Conservation (phyloP, 2,797 vertebrate genomes). For the Ficedula albicollis region DNA sequence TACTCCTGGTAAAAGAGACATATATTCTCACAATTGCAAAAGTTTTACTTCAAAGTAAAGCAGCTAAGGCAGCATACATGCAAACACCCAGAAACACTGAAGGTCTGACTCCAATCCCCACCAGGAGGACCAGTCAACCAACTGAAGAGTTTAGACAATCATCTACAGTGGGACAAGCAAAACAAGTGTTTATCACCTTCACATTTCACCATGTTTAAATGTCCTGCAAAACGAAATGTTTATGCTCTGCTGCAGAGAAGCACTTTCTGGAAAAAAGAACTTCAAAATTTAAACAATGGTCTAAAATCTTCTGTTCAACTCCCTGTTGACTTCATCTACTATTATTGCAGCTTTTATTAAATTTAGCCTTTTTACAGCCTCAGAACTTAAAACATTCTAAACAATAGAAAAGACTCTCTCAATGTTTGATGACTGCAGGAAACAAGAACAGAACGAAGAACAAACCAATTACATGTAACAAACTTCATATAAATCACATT, state of each 20-base stretch:
- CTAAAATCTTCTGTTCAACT: conserved; percentile 10
- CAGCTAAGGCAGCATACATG: background rate
- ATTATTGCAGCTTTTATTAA: background rate
- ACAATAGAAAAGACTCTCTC: background rate
- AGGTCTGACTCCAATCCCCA: background rate
- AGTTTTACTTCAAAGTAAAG: background rate
- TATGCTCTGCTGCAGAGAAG: background rate
- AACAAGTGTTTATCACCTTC: background rate
- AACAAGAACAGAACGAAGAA: background rate
- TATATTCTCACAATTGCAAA: background rate
- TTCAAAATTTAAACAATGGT: background rate
- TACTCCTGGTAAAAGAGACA: background rate
- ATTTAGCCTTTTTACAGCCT: background rate
- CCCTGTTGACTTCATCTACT: background rate
- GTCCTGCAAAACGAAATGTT: background rate
- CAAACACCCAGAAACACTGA: background rate
- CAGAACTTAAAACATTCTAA: background rate
- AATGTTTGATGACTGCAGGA: background rate
- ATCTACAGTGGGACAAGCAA: background rate
- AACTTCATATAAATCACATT: background rate
- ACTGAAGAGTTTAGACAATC: background rate
- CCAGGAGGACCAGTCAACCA: background rate
- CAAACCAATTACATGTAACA: background rate
- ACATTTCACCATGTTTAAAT: background rate
- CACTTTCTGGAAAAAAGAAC: background rate